Conservation (phyloP, 1,140 invertebrate species). For the Ladona fulva region DNA sequence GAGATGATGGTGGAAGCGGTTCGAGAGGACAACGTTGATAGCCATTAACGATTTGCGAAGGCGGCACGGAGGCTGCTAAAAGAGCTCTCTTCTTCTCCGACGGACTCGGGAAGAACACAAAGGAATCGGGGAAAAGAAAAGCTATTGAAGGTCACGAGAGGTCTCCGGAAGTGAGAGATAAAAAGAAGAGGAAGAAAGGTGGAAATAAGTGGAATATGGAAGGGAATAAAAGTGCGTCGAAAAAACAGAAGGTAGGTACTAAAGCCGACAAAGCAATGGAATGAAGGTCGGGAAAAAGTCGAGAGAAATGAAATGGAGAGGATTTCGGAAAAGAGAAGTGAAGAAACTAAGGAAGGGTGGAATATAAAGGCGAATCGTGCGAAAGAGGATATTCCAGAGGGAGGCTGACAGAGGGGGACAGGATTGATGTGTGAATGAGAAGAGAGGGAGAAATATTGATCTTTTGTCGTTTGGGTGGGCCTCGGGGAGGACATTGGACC, state of each 20-base stretch:
- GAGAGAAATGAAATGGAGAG: not conserved
- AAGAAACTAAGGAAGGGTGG: not conserved
- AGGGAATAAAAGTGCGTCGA: not conserved
- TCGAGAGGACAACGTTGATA: not conserved
- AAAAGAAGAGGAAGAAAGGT: not conserved
- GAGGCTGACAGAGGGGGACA: not conserved
- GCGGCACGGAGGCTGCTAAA: not conserved
- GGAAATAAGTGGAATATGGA: not conserved
- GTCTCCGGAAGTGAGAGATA: not conserved
- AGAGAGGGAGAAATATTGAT: not conserved
- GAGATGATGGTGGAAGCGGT: not conserved
- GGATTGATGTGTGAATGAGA: not conserved
- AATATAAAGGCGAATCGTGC: not conserved
- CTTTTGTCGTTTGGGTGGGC: not conserved
- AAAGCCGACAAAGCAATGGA: not conserved
- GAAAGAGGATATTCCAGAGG: not conserved
- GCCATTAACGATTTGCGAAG: not conserved
- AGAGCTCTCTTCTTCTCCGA: not conserved
- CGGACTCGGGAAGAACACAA: not conserved
- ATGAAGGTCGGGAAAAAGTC: not conserved
- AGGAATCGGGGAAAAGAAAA: not conserved
- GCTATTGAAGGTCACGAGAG: not conserved
- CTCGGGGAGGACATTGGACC: not conserved
- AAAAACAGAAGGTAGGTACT: too few relatives aligned
- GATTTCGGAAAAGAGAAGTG: not conserved